A percentile compares a stretch with the other conserved stretches of the same genome.
These are phyloP conservation scores for Stratiomys singularior DNA, from an alignment of 2,888 invertebrate species.

Conservation along the genomic window DNA sequence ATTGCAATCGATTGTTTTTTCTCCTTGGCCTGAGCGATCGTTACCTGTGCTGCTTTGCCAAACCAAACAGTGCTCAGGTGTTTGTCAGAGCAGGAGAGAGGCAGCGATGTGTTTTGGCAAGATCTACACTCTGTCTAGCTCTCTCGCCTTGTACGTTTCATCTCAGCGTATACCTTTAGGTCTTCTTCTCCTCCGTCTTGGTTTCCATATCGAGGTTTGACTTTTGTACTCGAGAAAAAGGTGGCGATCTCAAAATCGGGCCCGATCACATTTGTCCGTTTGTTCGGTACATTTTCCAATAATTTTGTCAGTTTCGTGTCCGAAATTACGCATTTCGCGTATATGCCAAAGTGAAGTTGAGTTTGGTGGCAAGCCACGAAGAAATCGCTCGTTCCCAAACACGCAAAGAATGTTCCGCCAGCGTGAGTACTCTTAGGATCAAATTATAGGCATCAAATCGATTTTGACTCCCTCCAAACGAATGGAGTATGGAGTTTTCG, in stretches of 20 bases:
- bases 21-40: constrained; percentile 44
- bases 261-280: constrained; percentile 28
- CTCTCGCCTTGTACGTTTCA: constrained; percentile 39
- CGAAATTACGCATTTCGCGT: not conserved
- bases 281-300: not conserved
- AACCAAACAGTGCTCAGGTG: constrained; percentile 24
- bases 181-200: constrained; percentile 50
- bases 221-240: constrained; percentile 46
- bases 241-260: constrained; percentile 44
- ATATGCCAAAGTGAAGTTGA: not conserved
- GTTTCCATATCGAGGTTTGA: constrained; percentile 39
- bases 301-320: not conserved
- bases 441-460: constrained; percentile 19
- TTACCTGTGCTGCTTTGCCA: constrained; percentile 36
- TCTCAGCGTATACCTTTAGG: constrained; percentile 38
- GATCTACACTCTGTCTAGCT: constrained; percentile 31
- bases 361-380: not conserved
- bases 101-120: constrained; percentile 12
- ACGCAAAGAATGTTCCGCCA: constrained; percentile 3
- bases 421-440: not conserved
- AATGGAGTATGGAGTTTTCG: constrained; percentile 41
- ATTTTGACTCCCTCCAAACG: constrained; percentile 43
- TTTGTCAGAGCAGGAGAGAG: constrained; percentile 16
- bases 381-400: not conserved
- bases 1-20: constrained; percentile 48